A percentile compares a stretch with the other conserved stretches of the same genome.
These are phyloP conservation scores for Vanessa atalanta DNA, from an alignment of 1,140 invertebrate genomes.

Conservation along the genomic window DNA sequence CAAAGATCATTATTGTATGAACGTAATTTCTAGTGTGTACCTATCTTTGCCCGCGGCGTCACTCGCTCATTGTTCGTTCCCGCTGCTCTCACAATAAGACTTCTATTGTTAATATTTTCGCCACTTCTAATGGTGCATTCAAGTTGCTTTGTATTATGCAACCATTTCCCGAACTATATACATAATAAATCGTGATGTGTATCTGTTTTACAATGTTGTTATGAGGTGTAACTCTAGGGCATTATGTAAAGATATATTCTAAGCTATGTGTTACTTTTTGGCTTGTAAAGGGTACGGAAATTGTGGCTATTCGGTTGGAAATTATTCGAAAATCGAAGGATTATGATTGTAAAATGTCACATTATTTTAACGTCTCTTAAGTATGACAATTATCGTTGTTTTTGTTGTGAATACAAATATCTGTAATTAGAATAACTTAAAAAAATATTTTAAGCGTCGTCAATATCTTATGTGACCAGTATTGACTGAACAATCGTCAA, in stretches of 20 bases:
- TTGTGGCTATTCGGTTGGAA: background rate
- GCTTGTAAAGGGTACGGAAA: background rate
- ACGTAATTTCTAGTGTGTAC: background rate
- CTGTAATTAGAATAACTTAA: too few species aligned
- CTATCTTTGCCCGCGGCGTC: conserved; percentile 19
- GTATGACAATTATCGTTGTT: too few species aligned
- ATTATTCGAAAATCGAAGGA: background rate
- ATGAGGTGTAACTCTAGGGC: conserved; percentile 23
- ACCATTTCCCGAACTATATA: conserved; percentile 24
- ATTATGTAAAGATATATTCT: conserved; percentile 6
- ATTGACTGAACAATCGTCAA: too few species aligned
- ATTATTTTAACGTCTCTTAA: too few species aligned
- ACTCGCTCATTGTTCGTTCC: conserved; percentile 22
- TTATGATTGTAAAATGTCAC: too few species aligned
- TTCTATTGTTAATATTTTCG: conserved; percentile 32
- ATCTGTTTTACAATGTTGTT: conserved; percentile 17
- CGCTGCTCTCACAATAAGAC: conserved; percentile 2
- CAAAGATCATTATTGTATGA: background rate
- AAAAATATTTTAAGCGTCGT: too few species aligned
- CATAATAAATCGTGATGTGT: conserved; percentile 13
- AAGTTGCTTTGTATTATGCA: conserved; percentile 24
- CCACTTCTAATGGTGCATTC: conserved; percentile 30
- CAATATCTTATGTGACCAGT: too few species aligned
- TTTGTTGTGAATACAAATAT: too few species aligned
- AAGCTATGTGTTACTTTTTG: background rate